phyloP scores from a whole-genome alignment of 2,888 invertebrate species.

The Agonopterix heracliana region DNA sequence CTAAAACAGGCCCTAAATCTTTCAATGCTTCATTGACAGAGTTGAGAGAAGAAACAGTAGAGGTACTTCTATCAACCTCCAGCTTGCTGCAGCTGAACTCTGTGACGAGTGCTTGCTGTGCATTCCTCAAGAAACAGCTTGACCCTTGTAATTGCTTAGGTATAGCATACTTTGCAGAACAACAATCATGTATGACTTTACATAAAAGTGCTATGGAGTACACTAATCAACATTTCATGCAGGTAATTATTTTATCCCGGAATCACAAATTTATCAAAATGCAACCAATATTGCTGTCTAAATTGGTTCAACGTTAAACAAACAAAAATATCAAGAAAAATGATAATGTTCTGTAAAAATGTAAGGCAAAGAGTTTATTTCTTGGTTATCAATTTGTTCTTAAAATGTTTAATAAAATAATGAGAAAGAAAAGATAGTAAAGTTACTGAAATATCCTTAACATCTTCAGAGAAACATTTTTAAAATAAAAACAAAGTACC shows the following conservation, averaged over 20 bases:
- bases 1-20: no score
- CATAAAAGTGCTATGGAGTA: constrained; percentile 89
- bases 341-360: no score
- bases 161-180: constrained; percentile 94
- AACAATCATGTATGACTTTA: constrained; percentile 89
- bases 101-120: constrained; percentile 92
- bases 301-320: neutral
- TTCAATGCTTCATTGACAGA: constrained; percentile 58
- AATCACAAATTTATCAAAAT: neutral
- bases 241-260: constrained; percentile 62
- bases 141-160: constrained; percentile 97
- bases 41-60: constrained; percentile 93
- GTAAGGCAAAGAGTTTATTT: no score
- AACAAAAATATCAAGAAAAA: no score
- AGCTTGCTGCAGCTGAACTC: constrained; percentile 90
- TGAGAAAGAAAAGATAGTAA: no score
- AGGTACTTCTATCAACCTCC: constrained; percentile 90
- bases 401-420: no score
- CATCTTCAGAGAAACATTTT: no score
- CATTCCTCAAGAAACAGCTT: constrained; percentile 91
- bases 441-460: no score
- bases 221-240: constrained; percentile 89
- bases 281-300: neutral
- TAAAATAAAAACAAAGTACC: no score
- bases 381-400: no score